Conservation (phyloP, 2,797 vertebrate genomes). For the Tenualosa ilisha region DNA sequence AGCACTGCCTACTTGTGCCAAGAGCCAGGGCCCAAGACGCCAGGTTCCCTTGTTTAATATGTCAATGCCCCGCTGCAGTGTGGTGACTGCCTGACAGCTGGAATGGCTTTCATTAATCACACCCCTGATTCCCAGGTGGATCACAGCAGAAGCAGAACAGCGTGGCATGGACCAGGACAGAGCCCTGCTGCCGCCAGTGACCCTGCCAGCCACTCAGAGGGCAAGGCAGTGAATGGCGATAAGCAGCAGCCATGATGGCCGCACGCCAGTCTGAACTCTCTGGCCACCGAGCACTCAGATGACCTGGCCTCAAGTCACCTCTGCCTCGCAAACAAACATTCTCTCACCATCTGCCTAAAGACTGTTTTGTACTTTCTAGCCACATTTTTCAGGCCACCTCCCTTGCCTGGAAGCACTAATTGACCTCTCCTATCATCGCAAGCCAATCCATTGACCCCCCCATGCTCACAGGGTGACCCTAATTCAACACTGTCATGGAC, state of each 20-base stretch:
- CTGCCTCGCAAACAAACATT: background rate
- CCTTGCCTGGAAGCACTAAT: background rate
- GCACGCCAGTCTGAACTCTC: background rate
- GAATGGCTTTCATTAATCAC: slow-evolving; percentile 38
- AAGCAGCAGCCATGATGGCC: background rate
- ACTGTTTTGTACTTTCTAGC: background rate
- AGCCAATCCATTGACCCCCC: background rate
- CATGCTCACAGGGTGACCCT: background rate
- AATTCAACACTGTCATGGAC: background rate
- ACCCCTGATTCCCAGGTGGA: slow-evolving; percentile 25
- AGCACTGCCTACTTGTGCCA: slow-evolving; percentile 4
- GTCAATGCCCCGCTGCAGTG: background rate
- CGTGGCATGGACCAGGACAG: background rate
- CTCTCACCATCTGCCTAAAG: background rate
- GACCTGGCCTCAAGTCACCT: background rate
- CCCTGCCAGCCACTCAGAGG: background rate
- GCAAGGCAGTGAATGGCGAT: background rate
- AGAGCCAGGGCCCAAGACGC: background rate
- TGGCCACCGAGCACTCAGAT: background rate
- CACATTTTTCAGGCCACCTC: background rate
- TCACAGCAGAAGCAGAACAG: background rate
- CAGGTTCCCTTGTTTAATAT: background rate
- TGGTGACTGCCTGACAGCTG: slow-evolving; percentile 30
- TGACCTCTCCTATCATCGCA: background rate
- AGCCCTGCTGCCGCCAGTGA: background rate